A percentile compares a stretch with the other conserved stretches of the same genome.
Evolutionary conservation across 2,888 invertebrate genomes (phyloP).

Genomic region (Hydrotaea cyrtoneurina): DNA sequence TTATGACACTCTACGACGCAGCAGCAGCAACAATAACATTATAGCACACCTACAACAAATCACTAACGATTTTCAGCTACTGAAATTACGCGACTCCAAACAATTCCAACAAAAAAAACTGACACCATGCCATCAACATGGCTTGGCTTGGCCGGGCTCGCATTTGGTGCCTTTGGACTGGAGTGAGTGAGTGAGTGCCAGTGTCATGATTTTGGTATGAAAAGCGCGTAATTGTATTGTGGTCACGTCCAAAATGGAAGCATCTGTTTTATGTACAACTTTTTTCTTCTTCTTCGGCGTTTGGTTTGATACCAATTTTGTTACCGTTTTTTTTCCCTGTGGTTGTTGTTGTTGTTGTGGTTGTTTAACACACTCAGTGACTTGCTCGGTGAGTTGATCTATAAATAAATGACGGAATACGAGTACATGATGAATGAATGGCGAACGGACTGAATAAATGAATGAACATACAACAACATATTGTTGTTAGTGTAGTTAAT

Average conservation of each 20-base stretch:
- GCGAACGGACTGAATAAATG: not conserved
- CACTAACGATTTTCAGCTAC: conserved; percentile 5
- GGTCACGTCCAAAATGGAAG: conserved; percentile 75
- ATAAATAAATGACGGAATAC: conserved; percentile 47
- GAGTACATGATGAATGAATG: conserved; percentile 18
- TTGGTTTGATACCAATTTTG: conserved; percentile 31
- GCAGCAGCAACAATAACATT: not conserved
- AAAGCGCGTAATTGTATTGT: conserved; percentile 76
- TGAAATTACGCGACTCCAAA: not conserved
- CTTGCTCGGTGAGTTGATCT: conserved; percentile 18
- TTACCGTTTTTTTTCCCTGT: conserved; percentile 29
- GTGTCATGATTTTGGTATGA: conserved; percentile 2
- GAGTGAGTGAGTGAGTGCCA: not conserved
- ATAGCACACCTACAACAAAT: conserved; percentile 17
- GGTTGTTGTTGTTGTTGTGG: too few relatives aligned
- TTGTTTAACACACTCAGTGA: conserved; percentile 56
- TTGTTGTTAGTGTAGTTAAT: not conserved
- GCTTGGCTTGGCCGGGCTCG: too few relatives aligned
- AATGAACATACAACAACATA: not conserved
- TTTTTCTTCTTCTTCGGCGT: conserved; percentile 68
- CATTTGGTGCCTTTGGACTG: too few relatives aligned
- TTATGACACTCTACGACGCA: conserved; percentile 18
- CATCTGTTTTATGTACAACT: conserved; percentile 74
- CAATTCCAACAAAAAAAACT: not conserved
- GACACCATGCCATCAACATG: conserved; percentile 4